A percentile compares a stretch with the other conserved stretches of the same genome.
These are phyloP conservation scores for Pyrocoelia pectoralis DNA, from an alignment of 2,888 invertebrate species.

Conservation along the genomic window DNA sequence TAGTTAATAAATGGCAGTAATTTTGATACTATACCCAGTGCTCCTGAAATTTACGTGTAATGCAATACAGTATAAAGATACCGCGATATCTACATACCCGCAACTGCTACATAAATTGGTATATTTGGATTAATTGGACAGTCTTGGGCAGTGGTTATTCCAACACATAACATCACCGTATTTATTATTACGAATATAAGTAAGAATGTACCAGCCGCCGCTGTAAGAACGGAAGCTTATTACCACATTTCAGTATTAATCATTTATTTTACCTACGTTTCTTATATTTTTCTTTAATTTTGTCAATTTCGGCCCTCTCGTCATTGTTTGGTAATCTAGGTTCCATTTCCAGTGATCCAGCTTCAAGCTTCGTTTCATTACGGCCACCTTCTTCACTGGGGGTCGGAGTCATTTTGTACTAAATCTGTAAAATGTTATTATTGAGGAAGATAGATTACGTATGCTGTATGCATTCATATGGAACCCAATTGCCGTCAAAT, in stretches of 20 bases:
- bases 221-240: conserved; percentile 46
- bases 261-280: conserved; percentile 17
- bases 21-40: conserved; percentile 26
- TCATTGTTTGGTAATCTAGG: not conserved
- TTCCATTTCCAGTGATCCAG: not conserved
- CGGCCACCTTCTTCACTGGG: not conserved
- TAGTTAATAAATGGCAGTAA: conserved; percentile 26
- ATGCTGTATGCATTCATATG: not conserved
- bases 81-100: no score
- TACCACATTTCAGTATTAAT: not conserved
- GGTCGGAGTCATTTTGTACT: not conserved
- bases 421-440: not conserved
- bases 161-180: conserved; percentile 48
- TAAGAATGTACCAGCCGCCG: conserved; percentile 45
- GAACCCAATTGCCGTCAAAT: no score
- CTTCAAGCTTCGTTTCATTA: not conserved
- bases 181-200: conserved; percentile 45
- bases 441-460: not conserved
- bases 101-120: conserved; percentile 51
- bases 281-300: conserved; percentile 23
- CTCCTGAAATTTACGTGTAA: conserved; percentile 17
- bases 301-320: conserved; percentile 13
- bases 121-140: conserved; percentile 51
- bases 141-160: conserved; percentile 47
- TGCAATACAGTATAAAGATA: no score